These are phyloP conservation scores for Herpailurus yagouaroundi DNA, from an alignment of 2,113 vertebrate genomes.

Conservation along the genomic window DNA sequence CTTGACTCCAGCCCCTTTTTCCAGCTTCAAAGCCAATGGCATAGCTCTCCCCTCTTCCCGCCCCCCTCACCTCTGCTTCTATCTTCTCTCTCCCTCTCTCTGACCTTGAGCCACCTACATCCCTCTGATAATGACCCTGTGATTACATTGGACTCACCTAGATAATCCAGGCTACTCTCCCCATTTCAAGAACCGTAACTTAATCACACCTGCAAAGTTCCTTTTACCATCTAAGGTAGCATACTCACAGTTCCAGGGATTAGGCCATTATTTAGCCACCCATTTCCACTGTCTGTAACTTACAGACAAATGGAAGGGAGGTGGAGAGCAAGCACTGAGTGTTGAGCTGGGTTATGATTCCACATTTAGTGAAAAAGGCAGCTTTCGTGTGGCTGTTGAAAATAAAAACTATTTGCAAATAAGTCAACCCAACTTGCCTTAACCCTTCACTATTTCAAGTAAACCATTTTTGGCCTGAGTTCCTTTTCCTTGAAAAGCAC, in stretches of 20 bases:
- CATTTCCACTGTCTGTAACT: neutral
- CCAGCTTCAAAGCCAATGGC: neutral
- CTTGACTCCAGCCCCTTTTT: neutral
- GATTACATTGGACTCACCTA: neutral
- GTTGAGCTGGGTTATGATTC: neutral
- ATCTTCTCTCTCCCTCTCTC: neutral
- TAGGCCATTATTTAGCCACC: neutral
- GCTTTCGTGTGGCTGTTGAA: neutral
- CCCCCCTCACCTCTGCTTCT: neutral
- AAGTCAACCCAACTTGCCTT: neutral
- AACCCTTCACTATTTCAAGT: neutral
- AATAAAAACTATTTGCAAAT: neutral
- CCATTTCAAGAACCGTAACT: neutral
- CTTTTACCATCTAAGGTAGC: neutral
- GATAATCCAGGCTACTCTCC: neutral
- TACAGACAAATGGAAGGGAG: neutral
- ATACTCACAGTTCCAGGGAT: neutral
- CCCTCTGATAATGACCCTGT: neutral
- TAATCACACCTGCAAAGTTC: neutral
- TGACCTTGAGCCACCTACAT: neutral
- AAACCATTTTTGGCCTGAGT: neutral
- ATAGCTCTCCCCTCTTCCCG: neutral
- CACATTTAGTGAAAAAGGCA: neutral
- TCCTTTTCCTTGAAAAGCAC: neutral
- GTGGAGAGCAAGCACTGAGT: too few species aligned